Conservation (phyloP, 2,888 invertebrate genomes). For the Oxycera nigricornis region DNA sequence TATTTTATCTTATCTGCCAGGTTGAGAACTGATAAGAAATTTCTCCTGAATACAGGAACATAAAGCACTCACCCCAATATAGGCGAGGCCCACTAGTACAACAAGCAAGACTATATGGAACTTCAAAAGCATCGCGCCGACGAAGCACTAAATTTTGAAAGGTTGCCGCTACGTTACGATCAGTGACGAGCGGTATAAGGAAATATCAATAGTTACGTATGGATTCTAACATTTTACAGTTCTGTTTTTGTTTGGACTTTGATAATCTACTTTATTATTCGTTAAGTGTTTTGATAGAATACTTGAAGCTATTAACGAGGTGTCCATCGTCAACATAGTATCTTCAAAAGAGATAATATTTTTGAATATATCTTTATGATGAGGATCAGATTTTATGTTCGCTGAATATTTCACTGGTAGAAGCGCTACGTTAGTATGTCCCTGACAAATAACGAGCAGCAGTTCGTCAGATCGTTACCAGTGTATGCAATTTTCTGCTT, state of each 20-base stretch:
- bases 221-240: conserved; percentile 22
- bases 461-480: no score
- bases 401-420: no score
- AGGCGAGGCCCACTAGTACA: conserved; percentile 12
- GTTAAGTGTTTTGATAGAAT: no score
- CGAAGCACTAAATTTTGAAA: background rate
- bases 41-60: conserved; percentile 44
- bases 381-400: no score
- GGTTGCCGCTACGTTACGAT: background rate
- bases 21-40: conserved; percentile 40
- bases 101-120: background rate
- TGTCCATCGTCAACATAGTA: no score
- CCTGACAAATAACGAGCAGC: no score
- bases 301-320: no score
- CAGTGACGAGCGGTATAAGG: conserved; percentile 2
- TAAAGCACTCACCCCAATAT: conserved; percentile 14
- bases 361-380: no score
- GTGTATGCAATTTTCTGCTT: no score
- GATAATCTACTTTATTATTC: conserved; percentile 36
- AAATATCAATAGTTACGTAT: conserved; percentile 38
- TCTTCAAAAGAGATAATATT: no score
- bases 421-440: no score
- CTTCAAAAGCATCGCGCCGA: conserved; percentile 27
- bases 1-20: conserved; percentile 43
- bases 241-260: conserved; percentile 33